Conservation (phyloP, 2,113 vertebrate genomes). For the Hemiprocne comata region DNA sequence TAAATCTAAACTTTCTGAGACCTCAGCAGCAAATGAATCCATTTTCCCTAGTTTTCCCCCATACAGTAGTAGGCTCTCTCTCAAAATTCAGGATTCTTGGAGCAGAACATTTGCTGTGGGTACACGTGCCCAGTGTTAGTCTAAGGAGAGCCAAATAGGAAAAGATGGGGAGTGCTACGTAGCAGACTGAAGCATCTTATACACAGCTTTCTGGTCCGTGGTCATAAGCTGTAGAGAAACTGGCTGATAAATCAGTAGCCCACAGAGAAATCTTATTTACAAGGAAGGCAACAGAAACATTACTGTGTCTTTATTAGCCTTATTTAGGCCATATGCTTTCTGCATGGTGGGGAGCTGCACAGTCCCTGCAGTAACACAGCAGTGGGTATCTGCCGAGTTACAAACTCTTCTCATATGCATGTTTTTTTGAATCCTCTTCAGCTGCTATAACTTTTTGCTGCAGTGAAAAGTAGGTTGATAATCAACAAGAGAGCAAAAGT, state of each 20-base stretch:
- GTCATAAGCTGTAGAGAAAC: neutral
- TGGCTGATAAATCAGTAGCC: constrained; percentile 21
- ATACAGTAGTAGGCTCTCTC: accelerated
- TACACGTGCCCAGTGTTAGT: accelerated
- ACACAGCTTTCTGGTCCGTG: neutral
- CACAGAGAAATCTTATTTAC: constrained; percentile 51
- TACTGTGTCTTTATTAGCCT: constrained; percentile 10
- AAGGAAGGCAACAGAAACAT: constrained; percentile 54
- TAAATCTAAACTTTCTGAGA: neutral
- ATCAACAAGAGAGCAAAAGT: accelerated
- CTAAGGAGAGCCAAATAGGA: no score
- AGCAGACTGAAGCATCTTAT: neutral
- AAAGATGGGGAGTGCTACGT: neutral
- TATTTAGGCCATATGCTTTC: constrained; percentile 30
- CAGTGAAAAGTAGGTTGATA: neutral
- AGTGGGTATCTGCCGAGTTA: neutral
- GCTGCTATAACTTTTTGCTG: neutral
- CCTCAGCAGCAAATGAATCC: neutral
- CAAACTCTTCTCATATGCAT: neutral
- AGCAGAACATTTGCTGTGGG: neutral
- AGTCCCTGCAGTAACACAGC: constrained; percentile 24
- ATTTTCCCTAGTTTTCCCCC: neutral
- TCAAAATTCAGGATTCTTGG: neutral
- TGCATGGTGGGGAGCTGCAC: neutral
- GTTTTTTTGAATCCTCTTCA: neutral